Base-by-base conservation (phyloP, 2,888 invertebrate genomes). In the Carabus problematicus region DNA sequence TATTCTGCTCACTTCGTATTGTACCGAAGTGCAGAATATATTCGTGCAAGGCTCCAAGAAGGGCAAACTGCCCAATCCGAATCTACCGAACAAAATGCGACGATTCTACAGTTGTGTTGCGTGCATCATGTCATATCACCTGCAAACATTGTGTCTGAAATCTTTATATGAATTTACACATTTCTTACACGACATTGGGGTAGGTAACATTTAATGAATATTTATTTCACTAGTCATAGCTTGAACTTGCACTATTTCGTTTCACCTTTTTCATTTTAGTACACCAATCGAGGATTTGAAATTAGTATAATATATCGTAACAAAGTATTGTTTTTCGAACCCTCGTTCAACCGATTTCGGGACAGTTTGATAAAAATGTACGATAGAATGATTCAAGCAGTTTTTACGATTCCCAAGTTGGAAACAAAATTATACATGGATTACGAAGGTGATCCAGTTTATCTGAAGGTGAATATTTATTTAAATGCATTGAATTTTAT, bases 21-120 rank as follows among this genome's bases (percentile, higher is more conserved):
- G 89, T 73, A 86, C 88, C 3, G 86, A 85, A 60, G 84, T 91
- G 18, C 85, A 86, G 70, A 84, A 85, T 39, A 85, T 90, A 56
- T 89, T 91, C 75, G 77, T 87, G 47, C 80, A 89, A 84, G 92
- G 90, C 0, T 86, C 82, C 67, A 90, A 88, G 76, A 90, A 86
- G 76, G 88, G 86, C 68, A 84, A 87, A 72, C 84, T 93, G 64
- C 92, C 93, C 0, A 88, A 88, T 72, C 85, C 88, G 0, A 84
- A 86, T 58, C 88, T 90, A 73, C 85, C 85, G 14, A 85, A 84
- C 11, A 86, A 88, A 78, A 87, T 92, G 80, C 88, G 86, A 74
- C 88, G 88, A 54, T 95, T 95, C 81, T 96, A 92, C 79, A 91
- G 95, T 79, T 92, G 94, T 75, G 88, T 95, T 1, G 91, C 91